Evolutionary conservation across 2,113 vertebrate species (phyloP).

Genomic region (Ceyx cyanopectus): DNA sequence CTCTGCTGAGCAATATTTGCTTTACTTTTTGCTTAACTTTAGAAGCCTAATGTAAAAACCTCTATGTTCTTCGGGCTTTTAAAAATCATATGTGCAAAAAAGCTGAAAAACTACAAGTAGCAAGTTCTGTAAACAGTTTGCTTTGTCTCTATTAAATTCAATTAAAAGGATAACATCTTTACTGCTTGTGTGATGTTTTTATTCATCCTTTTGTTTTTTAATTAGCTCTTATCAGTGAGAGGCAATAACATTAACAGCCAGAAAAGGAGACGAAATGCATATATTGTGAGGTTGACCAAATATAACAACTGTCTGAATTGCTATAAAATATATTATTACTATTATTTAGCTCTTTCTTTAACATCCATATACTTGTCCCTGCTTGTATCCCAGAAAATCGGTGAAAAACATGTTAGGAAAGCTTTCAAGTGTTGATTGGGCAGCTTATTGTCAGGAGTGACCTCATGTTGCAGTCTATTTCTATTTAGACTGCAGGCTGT

Average conservation of each 20-base stretch:
- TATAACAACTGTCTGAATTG: background rate
- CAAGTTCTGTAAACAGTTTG: background rate
- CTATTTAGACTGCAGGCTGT: constrained; percentile 80
- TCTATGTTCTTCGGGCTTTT: background rate
- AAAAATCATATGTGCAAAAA: background rate
- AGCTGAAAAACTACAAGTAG: background rate
- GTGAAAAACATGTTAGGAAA: constrained; percentile 7
- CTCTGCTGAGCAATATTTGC: background rate
- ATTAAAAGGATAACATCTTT: background rate
- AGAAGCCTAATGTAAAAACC: background rate
- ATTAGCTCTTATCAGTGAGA: background rate
- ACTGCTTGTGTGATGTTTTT: background rate
- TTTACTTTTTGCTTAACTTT: background rate
- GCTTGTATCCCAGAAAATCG: constrained; percentile 1
- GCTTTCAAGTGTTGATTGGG: constrained; percentile 72
- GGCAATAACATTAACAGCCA: background rate
- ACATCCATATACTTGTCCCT: background rate
- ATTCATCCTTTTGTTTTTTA: background rate
- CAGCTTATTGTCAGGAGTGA: constrained; percentile 75
- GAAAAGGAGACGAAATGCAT: background rate
- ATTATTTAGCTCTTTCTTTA: background rate
- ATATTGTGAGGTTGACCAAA: background rate
- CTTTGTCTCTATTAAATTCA: background rate
- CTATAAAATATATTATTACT: background rate
- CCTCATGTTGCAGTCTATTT: constrained; percentile 76